Base-by-base conservation (phyloP, 2,113 vertebrate genomes). In the Forbesichthys agassizii region DNA sequence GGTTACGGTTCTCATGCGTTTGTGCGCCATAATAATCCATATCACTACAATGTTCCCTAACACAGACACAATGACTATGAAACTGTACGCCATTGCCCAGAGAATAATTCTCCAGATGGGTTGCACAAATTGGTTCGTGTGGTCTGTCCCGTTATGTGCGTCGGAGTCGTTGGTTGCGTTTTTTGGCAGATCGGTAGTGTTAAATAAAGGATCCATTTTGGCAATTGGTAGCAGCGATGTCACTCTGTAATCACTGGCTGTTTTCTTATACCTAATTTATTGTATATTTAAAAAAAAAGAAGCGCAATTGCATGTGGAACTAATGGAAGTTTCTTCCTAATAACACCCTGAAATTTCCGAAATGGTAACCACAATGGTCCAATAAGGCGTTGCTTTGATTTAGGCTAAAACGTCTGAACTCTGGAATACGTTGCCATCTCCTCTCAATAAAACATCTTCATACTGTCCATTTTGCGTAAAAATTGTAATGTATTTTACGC, bases 21-120 rank as follows among this genome's bases (percentile, higher is more conserved):
- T 95, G 86, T 99, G 98, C 48, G 97, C 98, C 83, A 98, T 67
- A 62, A 99, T 95, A 89, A 99, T 98, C 98, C 98, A 99, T 78
- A 99, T 95, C 36, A 99, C 98, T 60, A 96, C 95, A 1, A 92
- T 79, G 0, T 99, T 99, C 10, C 98, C 98, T 58, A 95, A 94
- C 67, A 99, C 95, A 0, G 97, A 94, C 63, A 98, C 96, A 56
- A 95, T 77, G 36, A 99, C 96, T 0, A 99, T 94, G 8, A 91
- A 88, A 0, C 94, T 91, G 60, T 98, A 99, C 9, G 96, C 96
- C 0, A 91, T 77, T 1, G 96, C 94, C 98, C 98, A 99, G 0
- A 99, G 95, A 63, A 93, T 93, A 48, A 99, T 95, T 64, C 94
- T 95, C 98, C 98, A 99, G 0, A 87, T 86, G 0, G 96, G 95